phyloP scores from a whole-genome alignment of 2,888 invertebrate genomes.

The Junonia oenone region DNA sequence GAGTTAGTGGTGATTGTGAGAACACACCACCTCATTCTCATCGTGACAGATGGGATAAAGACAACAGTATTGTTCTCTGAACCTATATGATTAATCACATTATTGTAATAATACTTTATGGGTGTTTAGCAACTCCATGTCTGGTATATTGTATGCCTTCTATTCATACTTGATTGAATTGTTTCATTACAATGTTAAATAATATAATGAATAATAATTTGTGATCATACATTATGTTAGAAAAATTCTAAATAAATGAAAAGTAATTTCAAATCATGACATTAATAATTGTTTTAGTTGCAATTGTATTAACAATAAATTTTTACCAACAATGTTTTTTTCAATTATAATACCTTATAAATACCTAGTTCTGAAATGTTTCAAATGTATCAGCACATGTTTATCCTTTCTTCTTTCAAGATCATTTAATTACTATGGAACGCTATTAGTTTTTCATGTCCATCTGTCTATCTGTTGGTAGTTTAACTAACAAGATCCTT shows the following conservation, averaged over 20 bases:
- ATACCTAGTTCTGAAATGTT: background rate
- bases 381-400: no score
- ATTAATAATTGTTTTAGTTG: constrained; percentile 14
- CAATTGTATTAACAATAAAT: constrained; percentile 20
- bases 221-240: background rate
- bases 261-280: constrained; percentile 6
- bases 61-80: constrained; percentile 67
- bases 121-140: background rate
- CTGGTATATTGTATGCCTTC: background rate
- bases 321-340: background rate
- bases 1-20: constrained; percentile 63
- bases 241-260: background rate
- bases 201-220: background rate
- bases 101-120: background rate
- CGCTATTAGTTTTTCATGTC: no score
- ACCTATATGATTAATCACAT: constrained; percentile 1
- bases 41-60: constrained; percentile 72
- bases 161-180: background rate
- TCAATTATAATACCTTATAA: background rate
- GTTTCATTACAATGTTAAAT: background rate
- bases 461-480: no score
- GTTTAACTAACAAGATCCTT: no score
- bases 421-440: no score
- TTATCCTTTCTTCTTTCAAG: no score
- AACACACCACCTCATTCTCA: constrained; percentile 73